These are phyloP conservation scores for Pollachius pollachius DNA, from an alignment of 2,113 vertebrate genomes.

Conservation along the genomic window DNA sequence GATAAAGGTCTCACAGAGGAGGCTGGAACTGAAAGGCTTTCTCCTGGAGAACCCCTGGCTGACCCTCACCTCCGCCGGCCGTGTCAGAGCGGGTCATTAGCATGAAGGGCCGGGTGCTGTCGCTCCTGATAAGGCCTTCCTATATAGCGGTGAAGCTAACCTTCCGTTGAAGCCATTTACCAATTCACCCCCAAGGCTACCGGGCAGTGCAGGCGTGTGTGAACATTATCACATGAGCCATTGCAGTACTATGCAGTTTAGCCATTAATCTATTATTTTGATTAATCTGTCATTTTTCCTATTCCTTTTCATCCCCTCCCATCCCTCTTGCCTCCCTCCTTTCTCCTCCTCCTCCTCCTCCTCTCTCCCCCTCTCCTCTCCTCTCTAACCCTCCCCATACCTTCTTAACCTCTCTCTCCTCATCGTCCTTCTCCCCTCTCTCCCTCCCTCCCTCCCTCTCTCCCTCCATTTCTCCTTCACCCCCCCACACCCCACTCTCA, in stretches of 20 bases:
- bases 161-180: no score
- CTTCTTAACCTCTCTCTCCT: background rate
- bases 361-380: background rate
- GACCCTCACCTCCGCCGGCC: conserved; percentile 39
- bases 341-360: background rate
- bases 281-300: background rate
- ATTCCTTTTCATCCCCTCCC: background rate
- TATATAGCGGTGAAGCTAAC: conserved; percentile 34
- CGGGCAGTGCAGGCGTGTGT: background rate
- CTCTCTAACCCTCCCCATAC: background rate
- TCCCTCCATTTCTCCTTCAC: background rate
- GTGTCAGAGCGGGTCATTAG: conserved; percentile 41
- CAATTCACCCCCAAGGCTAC: background rate
- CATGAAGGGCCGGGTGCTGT: conserved; percentile 41
- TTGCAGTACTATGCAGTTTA: no score
- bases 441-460: background rate
- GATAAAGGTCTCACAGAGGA: conserved; percentile 35
- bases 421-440: background rate
- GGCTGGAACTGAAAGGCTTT: conserved; percentile 39
- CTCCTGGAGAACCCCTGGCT: conserved; percentile 21
- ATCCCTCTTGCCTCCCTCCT: background rate
- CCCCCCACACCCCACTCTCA: background rate
- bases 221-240: background rate
- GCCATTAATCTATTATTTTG: no score
- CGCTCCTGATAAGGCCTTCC: conserved; percentile 54